Percentiles rank a stretch among this genome's conserved stretches.
phyloP scores from a whole-genome alignment of 2,797 vertebrate genomes.

The Coranthus polyacanthus region DNA sequence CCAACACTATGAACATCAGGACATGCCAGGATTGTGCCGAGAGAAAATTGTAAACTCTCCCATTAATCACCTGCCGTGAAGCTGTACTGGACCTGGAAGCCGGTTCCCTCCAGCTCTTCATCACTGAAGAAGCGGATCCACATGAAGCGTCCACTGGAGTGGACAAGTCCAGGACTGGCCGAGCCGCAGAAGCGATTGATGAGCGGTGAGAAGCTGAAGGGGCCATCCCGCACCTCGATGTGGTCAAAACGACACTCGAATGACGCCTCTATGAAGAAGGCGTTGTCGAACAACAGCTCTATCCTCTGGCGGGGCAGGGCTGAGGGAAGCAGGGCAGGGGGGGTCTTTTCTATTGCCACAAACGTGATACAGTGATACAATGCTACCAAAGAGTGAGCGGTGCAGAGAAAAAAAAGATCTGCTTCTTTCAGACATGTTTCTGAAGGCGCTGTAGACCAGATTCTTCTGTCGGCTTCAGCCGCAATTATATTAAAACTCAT shows the following conservation, averaged over 20 bases:
- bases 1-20: neutral
- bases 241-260: conserved; percentile 98
- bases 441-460: neutral
- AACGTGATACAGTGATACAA: conserved; percentile 1
- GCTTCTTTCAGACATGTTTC: neutral
- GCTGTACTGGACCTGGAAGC: conserved; percentile 94
- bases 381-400: neutral
- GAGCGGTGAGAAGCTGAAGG: conserved; percentile 95
- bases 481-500: conserved; percentile 1
- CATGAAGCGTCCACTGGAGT: conserved; percentile 96
- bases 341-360: conserved; percentile 22
- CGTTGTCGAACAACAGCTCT: conserved; percentile 90
- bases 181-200: conserved; percentile 94
- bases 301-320: conserved; percentile 95
- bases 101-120: conserved; percentile 94
- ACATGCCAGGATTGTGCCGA: neutral
- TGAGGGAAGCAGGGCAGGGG: conserved; percentile 43
- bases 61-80: conserved; percentile 91
- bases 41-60: conserved; percentile 2
- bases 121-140: conserved; percentile 97
- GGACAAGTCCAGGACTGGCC: conserved; percentile 88
- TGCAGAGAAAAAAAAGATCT: neutral
- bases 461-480: neutral
- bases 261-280: conserved; percentile 93
- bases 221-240: conserved; percentile 95